Evolutionary conservation across 2,113 vertebrate genomes (phyloP), one percentile per base, ranked within the genome.

Genomic region (Anarhynchus alexandrinus): DNA sequence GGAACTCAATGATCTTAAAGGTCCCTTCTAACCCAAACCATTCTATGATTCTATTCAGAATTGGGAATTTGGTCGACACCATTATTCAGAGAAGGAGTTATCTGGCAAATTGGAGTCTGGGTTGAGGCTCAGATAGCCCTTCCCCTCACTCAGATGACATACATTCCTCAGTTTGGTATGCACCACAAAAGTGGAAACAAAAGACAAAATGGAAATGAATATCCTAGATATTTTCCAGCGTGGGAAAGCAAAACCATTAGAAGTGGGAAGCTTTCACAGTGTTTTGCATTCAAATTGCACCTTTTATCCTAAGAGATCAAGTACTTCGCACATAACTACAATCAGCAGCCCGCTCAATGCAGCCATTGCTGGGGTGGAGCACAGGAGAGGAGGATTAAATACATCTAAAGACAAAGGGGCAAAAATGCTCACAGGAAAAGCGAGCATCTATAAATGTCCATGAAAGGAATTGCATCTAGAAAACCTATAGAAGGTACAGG

Each of bases 221-320:
- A 80, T 88, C 72, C n/a, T 34, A 88, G 72, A 51, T 93, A 77
- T 94, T 94, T 91, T 87, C 83, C 30, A 85, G 76, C 40, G 47
- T 96, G 96, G 77, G 82, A 82, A 94, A 90, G n/a, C 11, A 76
- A 90, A 96, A 85, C 25, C 29, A 76, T 83, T 82, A 91, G 27
- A 97, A 96, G 65, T 76, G 55, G 88, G 66, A 94, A 84, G 79
- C 43, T 91, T 94, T 87, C 26, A 69, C 6, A n/a, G 36, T 57
- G 21, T 91, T 96, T 96, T 96, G 54, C 83, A 95, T 97, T 92
- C 85, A 87, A 95, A 94, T 94, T 86, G 23, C 69, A 88, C 36
- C 87, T 94, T 96, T 96, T 94, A 96, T 95, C 83, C 73, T 91
- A 57, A 79, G 65, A 94, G 67, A 95, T 95, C 91, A 96, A 96